Evolutionary conservation across 2,888 invertebrate genomes (phyloP).

Genomic region (Dorcus hopei): DNA sequence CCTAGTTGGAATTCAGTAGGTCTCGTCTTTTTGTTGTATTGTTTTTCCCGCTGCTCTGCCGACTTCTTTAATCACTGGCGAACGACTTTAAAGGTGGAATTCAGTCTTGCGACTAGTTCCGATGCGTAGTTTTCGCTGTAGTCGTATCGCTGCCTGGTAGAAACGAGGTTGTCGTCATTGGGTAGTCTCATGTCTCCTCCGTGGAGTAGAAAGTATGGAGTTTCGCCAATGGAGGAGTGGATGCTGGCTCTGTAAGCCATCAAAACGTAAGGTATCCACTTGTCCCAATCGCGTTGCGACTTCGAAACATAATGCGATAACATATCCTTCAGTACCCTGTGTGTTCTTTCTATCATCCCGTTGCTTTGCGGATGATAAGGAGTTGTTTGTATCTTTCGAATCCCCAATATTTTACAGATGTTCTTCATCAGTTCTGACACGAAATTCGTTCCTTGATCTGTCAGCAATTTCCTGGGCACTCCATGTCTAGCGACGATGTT

Average conservation of each 20-base stretch:
- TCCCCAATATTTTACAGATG: slow-evolving; percentile 27
- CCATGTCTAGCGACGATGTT: slow-evolving; percentile 33
- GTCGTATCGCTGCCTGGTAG: too few species aligned
- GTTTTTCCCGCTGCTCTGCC: too few species aligned
- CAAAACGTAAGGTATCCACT: slow-evolving; percentile 29
- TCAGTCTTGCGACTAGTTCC: too few species aligned
- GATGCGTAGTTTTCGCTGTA: too few species aligned
- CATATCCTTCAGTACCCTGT: slow-evolving; percentile 30
- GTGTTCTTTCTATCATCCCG: slow-evolving; percentile 34
- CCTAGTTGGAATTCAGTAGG: too few species aligned
- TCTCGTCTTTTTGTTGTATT: too few species aligned
- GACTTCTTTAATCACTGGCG: too few species aligned
- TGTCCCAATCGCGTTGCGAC: slow-evolving; percentile 32
- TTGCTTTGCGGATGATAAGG: slow-evolving; percentile 21
- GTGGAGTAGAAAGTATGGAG: slow-evolving; percentile 22
- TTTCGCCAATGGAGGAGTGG: slow-evolving; percentile 24
- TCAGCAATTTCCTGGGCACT: slow-evolving; percentile 29
- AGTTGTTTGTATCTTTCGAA: slow-evolving; percentile 29
- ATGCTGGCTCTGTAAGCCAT: slow-evolving; percentile 25
- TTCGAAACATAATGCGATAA: slow-evolving; percentile 30
- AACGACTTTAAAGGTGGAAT: too few species aligned
- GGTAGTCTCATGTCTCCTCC: too few species aligned
- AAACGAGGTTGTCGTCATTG: too few species aligned
- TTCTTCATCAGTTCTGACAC: slow-evolving; percentile 29
- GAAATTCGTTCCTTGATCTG: slow-evolving; percentile 34